Evolutionary conservation across 1,140 invertebrate species (phyloP), one percentile per base, ranked within the genome.

Genomic region (Triops cancriformis): DNA sequence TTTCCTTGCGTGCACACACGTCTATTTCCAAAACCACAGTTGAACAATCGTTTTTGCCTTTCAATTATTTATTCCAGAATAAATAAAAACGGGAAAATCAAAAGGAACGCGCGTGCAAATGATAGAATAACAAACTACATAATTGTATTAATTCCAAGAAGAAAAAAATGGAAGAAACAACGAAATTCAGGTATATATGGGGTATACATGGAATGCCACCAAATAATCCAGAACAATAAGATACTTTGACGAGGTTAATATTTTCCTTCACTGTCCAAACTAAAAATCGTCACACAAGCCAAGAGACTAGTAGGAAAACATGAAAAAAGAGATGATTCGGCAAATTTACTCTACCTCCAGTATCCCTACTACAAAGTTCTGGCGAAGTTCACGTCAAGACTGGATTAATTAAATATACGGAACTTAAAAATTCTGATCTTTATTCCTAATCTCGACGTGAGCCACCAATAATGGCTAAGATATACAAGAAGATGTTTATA

Each of bases 401-500:
- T 5, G 23, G 6, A n/a, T 23, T 45, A 45, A 45, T 45, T 64
- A 64, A 64, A 64, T n/a, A 64, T 14, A 23, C 10, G 23, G 14
- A 64, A 64, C 51, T n/a, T n/a, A 64, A 14, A 64, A 23, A n/a
- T n/a, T n/a, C n/a, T n/a, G n/a, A n/a, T n/a, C n/a, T n/a, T n/a
- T 37, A 64, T 23, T 64, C 14, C 23, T 23, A 64, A 23, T 64
- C 51, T 23, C 51, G 51, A 26, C 78, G 74, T 11, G 78, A 76
- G 26, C 73, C 73, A 3, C 78, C 78, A 77, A 79, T 76, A 26
- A 79, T 79, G 37, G 75, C 51, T 14, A 95, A 85, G 80, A 95
- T 92, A 84, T 94, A 89, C 1, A 95, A 82, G 84, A 96, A 96
- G 64, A 95, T 86, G 83, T 95, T 95, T 72, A 95, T 87, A 75